A percentile compares a stretch with the other conserved stretches of the same genome.
Evolutionary conservation across 2,888 invertebrate species (phyloP).

Genomic region (Drosophila pseudotalamancana): DNA sequence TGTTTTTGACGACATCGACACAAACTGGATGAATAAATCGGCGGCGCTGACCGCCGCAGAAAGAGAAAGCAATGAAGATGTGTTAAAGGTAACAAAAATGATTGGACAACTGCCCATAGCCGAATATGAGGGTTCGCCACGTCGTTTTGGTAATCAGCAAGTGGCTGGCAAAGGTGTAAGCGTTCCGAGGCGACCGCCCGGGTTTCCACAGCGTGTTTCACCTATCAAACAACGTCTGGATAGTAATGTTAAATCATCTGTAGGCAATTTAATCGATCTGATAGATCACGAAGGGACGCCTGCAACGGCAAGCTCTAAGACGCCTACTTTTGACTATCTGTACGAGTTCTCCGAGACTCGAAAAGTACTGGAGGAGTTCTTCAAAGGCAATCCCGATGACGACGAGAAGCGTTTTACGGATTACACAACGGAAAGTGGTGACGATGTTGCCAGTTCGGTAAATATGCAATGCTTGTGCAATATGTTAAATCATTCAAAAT

Average conservation of each 20-base stretch:
- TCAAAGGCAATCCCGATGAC: constrained; percentile 89
- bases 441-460: constrained; percentile 82
- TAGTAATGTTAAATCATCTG: constrained; percentile 59
- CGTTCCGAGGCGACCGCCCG: constrained; percentile 90
- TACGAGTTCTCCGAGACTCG: constrained; percentile 97
- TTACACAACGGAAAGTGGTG: constrained; percentile 81
- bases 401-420: constrained; percentile 84
- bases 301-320: constrained; percentile 66
- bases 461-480: constrained; percentile 30
- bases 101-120: constrained; percentile 90
- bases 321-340: constrained; percentile 92
- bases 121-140: constrained; percentile 95
- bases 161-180: constrained; percentile 8
- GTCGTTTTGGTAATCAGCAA: constrained; percentile 89
- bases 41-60: constrained; percentile 28
- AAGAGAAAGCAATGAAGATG: constrained; percentile 74
- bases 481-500: not conserved
- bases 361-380: constrained; percentile 96
- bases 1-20: constrained; percentile 89
- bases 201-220: constrained; percentile 90
- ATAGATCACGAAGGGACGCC: constrained; percentile 46
- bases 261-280: constrained; percentile 79
- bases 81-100: constrained; percentile 84
- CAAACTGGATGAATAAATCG: constrained; percentile 83
- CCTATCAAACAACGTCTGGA: constrained; percentile 50